Evolutionary conservation across 2,797 vertebrate genomes (phyloP).

Genomic region (Labeo calbasu): DNA sequence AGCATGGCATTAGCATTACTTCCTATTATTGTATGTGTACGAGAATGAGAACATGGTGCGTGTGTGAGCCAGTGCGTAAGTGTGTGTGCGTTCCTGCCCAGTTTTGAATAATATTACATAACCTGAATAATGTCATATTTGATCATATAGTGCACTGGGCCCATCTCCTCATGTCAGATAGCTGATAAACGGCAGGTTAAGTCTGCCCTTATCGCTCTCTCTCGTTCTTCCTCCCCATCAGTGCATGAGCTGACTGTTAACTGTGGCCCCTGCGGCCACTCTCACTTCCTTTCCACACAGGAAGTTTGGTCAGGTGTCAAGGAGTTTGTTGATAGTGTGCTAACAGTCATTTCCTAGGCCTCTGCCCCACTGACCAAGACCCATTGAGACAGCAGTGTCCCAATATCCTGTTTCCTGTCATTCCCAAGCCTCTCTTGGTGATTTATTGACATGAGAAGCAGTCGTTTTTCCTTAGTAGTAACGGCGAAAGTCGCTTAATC

Average conservation of each 20-base stretch:
- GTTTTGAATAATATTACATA: slow-evolving; percentile 57
- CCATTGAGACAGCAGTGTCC: slow-evolving; percentile 55
- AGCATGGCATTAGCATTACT: slow-evolving; percentile 59
- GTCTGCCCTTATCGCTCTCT: slow-evolving; percentile 55
- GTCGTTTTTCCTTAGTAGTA: slow-evolving; percentile 23
- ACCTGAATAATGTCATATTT: slow-evolving; percentile 53
- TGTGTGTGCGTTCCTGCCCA: slow-evolving; percentile 38
- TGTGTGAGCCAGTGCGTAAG: slow-evolving; percentile 14
- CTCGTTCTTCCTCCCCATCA: slow-evolving; percentile 38
- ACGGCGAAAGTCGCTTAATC: slow-evolving; percentile 34
- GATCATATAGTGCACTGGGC: slow-evolving; percentile 38
- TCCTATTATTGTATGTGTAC: slow-evolving; percentile 40
- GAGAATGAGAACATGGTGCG: not conserved
- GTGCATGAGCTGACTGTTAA: slow-evolving; percentile 63
- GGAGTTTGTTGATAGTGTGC: slow-evolving; percentile 60
- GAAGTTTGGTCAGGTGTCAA: slow-evolving; percentile 66
- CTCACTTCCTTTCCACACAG: slow-evolving; percentile 67
- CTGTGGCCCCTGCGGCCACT: slow-evolving; percentile 63
- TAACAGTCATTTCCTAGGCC: slow-evolving; percentile 66
- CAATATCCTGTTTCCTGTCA: slow-evolving; percentile 65
- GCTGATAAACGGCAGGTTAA: slow-evolving; percentile 46
- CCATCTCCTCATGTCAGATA: slow-evolving; percentile 43
- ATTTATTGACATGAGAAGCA: slow-evolving; percentile 55
- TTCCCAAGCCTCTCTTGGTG: slow-evolving; percentile 48
- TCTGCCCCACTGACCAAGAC: slow-evolving; percentile 56